A percentile compares a stretch with the other conserved stretches of the same genome.
Conservation (phyloP, 2,113 vertebrate genomes). For the Pollimyrus isidori region DNA sequence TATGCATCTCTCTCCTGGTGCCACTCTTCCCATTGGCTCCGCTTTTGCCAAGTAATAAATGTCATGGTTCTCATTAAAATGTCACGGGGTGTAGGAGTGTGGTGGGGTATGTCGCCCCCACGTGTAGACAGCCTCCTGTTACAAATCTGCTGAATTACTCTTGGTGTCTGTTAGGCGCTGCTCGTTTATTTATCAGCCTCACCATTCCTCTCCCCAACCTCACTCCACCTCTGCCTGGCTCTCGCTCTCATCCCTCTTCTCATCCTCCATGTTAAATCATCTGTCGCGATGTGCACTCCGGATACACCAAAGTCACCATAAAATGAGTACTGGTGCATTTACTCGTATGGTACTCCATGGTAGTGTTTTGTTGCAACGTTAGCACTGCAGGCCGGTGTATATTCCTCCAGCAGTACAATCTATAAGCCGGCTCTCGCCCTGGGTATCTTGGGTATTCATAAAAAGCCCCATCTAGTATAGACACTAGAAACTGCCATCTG, state of each 20-base stretch:
- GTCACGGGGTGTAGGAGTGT: not conserved
- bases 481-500: conserved; percentile 11
- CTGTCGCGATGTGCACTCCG: not conserved
- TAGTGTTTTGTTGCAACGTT: not conserved
- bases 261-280: not conserved
- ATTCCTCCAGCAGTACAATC: not conserved
- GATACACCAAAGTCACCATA: not conserved
- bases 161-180: not conserved
- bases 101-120: not conserved
- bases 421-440: not conserved
- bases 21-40: not conserved
- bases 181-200: not conserved
- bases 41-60: not conserved
- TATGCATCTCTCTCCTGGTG: not conserved
- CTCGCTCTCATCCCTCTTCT: not conserved
- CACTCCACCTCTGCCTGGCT: not conserved
- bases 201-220: not conserved
- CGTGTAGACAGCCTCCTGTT: not conserved
- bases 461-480: not conserved
- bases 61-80: not conserved
- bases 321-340: not conserved
- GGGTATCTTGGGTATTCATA: not conserved
- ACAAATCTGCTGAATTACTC: not conserved
- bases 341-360: not conserved
- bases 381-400: not conserved